phyloP scores from a whole-genome alignment of 2,888 invertebrate species.

The Theretra japonica region DNA sequence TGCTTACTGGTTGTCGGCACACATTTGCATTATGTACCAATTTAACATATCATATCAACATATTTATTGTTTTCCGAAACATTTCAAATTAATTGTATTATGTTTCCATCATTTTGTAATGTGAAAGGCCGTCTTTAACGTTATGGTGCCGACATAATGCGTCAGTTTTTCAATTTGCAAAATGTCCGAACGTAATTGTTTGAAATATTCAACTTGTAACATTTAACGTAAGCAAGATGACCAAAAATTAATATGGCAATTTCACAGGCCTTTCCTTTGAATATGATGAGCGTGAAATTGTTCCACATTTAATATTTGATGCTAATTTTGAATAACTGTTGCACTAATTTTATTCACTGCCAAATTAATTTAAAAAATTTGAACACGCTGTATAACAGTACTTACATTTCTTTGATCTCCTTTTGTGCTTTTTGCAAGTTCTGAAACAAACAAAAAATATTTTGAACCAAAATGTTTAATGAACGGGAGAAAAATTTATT shows the following conservation, averaged over 20 bases:
- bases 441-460: slow-evolving; percentile 69
- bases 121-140: slow-evolving; percentile 1
- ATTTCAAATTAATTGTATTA: slow-evolving; percentile 41
- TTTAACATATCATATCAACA: slow-evolving; percentile 36
- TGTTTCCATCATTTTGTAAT: slow-evolving; percentile 39
- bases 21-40: slow-evolving; percentile 48
- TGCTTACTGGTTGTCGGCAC: slow-evolving; percentile 38
- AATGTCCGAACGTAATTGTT: slow-evolving; percentile 43
- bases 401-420: slow-evolving; percentile 70
- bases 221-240: background rate
- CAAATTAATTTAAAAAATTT: slow-evolving; percentile 36
- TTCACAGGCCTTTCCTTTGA: slow-evolving; percentile 31
- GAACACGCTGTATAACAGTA: slow-evolving; percentile 31
- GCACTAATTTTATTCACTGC: slow-evolving; percentile 45
- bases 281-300: slow-evolving; percentile 52
- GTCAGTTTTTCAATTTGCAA: slow-evolving; percentile 54
- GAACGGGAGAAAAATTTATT: slow-evolving; percentile 40
- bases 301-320: slow-evolving; percentile 43
- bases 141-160: background rate
- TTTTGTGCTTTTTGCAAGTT: slow-evolving; percentile 55
- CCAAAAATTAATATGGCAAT: slow-evolving; percentile 28
- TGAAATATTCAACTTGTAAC: slow-evolving; percentile 30
- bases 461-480: background rate
- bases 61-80: slow-evolving; percentile 16
- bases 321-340: slow-evolving; percentile 29